Evolutionary conservation across 2,797 vertebrate genomes (phyloP).

Genomic region (Leuciscus waleckii): DNA sequence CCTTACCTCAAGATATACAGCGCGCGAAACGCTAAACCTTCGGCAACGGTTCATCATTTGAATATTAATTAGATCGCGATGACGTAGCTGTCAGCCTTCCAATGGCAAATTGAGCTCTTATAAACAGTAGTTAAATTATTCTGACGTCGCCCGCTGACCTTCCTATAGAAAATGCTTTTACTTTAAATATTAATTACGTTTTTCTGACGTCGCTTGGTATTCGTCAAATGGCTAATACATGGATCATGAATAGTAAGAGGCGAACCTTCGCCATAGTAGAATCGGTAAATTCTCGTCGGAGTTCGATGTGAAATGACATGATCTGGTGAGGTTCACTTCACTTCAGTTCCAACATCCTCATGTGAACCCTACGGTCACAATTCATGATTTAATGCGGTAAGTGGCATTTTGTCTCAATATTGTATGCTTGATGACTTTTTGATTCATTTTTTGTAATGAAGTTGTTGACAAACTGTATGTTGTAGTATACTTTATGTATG

Average conservation of each 20-base stretch:
- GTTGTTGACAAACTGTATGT: background rate
- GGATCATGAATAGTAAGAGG: conserved; percentile 30
- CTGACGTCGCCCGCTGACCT: background rate
- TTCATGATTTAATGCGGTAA: conserved; percentile 71
- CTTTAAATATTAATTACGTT: background rate
- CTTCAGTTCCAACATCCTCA: conserved; percentile 62
- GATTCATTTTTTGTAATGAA: background rate
- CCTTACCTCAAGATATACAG: background rate
- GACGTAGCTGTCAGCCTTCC: background rate
- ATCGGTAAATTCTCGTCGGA: conserved; percentile 11
- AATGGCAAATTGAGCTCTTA: background rate
- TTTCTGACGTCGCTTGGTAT: background rate
- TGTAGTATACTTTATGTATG: conserved; percentile 43
- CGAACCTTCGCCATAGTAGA: background rate
- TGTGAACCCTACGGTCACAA: conserved; percentile 68
- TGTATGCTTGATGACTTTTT: background rate
- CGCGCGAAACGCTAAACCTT: background rate
- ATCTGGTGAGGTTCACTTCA: conserved; percentile 53
- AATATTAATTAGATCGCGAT: conserved; percentile 28
- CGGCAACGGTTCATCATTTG: background rate
- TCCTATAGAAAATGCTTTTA: background rate
- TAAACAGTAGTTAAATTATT: background rate
- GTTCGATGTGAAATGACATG: conserved; percentile 66
- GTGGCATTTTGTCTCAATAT: conserved; percentile 18
- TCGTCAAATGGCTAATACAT: background rate